Conservation (phyloP, 2,113 vertebrate species). For the Eulacestoma nigropectus region DNA sequence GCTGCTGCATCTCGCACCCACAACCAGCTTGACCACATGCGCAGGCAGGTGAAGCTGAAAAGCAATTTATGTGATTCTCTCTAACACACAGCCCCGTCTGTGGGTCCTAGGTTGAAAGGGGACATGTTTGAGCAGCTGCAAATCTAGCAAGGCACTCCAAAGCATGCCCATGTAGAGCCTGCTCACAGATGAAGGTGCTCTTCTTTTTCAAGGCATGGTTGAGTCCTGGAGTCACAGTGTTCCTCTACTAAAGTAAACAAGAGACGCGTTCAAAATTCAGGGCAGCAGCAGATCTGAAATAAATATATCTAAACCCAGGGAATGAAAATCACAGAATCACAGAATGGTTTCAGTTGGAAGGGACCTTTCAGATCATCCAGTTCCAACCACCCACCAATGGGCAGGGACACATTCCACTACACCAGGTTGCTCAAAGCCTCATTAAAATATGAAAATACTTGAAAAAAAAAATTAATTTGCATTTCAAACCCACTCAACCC, state of each 20-base stretch:
- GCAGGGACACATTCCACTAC: neutral
- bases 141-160: neutral
- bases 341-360: neutral
- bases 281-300: neutral
- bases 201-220: neutral
- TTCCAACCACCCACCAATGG: neutral
- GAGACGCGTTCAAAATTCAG: neutral
- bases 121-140: neutral
- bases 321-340: neutral
- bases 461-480: neutral
- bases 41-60: neutral
- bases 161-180: accelerated
- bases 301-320: neutral
- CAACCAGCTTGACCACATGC: neutral
- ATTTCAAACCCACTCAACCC: neutral
- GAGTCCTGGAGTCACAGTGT: neutral
- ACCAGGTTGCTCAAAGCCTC: neutral
- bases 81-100: neutral
- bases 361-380: neutral
- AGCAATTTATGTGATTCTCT: neutral
- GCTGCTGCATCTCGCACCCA: accelerated
- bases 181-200: neutral
- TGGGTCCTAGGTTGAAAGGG: neutral
- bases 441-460: neutral
- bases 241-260: neutral